Percentiles rank a stretch among this genome's conserved stretches.
These are phyloP conservation scores for Mohoua ochrocephala DNA, from an alignment of 2,113 vertebrate species.

Conservation along the genomic window DNA sequence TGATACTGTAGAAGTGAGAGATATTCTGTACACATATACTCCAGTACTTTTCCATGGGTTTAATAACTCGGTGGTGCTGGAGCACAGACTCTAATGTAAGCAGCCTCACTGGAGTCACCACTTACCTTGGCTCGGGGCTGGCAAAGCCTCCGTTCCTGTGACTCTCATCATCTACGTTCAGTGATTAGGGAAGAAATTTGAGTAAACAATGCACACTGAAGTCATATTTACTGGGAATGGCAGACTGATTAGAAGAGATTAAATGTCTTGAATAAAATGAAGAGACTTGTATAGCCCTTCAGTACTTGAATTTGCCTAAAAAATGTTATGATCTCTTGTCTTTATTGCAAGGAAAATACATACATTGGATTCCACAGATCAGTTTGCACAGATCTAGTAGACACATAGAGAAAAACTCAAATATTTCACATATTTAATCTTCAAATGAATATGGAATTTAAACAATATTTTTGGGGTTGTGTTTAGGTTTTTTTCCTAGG, in stretches of 20 bases:
- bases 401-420: neutral
- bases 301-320: neutral
- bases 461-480: neutral
- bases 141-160: neutral
- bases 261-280: neutral
- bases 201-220: neutral
- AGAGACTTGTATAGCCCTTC: neutral
- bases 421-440: neutral
- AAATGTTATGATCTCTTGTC: neutral
- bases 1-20: neutral
- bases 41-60: neutral
- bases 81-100: neutral
- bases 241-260: neutral
- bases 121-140: neutral
- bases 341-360: neutral
- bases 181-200: neutral
- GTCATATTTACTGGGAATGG: neutral
- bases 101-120: neutral
- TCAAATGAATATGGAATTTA: neutral
- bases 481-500: neutral
- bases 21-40: neutral
- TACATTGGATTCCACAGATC: neutral
- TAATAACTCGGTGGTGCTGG: neutral
- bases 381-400: neutral
- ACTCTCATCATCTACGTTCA: neutral